These are phyloP conservation scores for Aelia acuminata DNA, from an alignment of 2,888 invertebrate species.

Conservation along the genomic window DNA sequence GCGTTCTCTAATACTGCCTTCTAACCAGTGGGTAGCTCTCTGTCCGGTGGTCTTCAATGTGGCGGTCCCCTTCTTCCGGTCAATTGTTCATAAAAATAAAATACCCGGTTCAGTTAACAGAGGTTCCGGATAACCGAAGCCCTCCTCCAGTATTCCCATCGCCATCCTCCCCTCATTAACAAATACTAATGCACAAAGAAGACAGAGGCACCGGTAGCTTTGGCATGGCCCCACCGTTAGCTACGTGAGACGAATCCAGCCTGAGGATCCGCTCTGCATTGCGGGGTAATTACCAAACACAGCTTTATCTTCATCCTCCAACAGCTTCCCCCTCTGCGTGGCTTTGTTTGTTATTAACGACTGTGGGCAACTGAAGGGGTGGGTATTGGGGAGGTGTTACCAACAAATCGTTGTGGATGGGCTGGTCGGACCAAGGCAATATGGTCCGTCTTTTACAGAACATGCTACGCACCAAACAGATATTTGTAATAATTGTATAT, in stretches of 20 bases:
- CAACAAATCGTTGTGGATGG: not conserved
- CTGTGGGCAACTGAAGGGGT: not conserved
- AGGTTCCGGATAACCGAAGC: too few species aligned
- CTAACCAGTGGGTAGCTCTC: too few species aligned
- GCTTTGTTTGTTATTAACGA: not conserved
- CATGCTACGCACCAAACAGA: too few species aligned
- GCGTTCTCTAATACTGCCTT: too few species aligned
- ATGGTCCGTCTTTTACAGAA: too few species aligned
- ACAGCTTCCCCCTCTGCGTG: not conserved
- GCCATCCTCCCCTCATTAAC: not conserved
- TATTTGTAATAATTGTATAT: too few species aligned
- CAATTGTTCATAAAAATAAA: too few species aligned
- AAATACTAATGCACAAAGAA: not conserved
- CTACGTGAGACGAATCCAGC: not conserved
- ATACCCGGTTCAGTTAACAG: too few species aligned
- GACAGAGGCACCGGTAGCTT: not conserved
- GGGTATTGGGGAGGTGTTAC: not conserved
- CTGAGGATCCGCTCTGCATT: not conserved
- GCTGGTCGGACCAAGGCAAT: not conserved
- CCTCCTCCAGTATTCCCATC: too few species aligned
- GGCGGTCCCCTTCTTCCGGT: too few species aligned
- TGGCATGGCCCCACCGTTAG: not conserved
- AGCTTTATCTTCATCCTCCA: slow-evolving; percentile 3
- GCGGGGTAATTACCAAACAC: not conserved
- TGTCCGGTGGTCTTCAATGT: too few species aligned